A percentile compares a stretch with the other conserved stretches of the same genome.
Evolutionary conservation across 1,140 invertebrate genomes (phyloP).

Genomic region (Conus betulinus): DNA sequence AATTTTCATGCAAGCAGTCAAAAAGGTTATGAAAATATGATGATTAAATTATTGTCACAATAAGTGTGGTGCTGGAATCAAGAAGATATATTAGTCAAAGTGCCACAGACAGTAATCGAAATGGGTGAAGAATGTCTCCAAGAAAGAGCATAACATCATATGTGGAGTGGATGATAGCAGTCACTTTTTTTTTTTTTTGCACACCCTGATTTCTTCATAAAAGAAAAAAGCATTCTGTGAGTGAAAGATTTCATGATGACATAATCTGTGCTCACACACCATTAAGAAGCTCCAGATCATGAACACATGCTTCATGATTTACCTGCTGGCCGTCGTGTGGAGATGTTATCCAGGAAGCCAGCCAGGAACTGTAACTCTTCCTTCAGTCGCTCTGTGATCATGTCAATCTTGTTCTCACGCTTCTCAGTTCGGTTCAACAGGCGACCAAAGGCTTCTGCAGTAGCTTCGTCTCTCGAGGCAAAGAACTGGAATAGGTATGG

Average conservation of each 20-base stretch:
- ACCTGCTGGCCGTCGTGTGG: constrained; percentile 65
- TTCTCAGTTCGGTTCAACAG: constrained; percentile 62
- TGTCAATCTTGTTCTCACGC: constrained; percentile 62
- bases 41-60: no score
- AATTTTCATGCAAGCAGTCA: no score
- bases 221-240: no score
- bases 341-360: constrained; percentile 68
- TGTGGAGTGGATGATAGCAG: no score
- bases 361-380: constrained; percentile 62
- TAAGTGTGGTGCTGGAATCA: no score
- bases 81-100: no score
- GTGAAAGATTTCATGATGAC: not conserved
- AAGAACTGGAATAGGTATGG: constrained; percentile 54
- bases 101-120: no score
- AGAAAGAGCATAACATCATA: no score
- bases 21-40: no score
- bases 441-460: constrained; percentile 61
- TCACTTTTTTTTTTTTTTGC: no score
- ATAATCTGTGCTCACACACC: not conserved
- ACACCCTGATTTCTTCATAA: not conserved
- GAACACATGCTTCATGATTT: not conserved
- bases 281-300: not conserved
- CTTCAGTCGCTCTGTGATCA: constrained; percentile 62
- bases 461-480: constrained; percentile 56
- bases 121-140: no score